Evolutionary conservation across 2,888 invertebrate species (phyloP), one percentile per base, ranked within the genome.

Genomic region (Ophion obscuratus): DNA sequence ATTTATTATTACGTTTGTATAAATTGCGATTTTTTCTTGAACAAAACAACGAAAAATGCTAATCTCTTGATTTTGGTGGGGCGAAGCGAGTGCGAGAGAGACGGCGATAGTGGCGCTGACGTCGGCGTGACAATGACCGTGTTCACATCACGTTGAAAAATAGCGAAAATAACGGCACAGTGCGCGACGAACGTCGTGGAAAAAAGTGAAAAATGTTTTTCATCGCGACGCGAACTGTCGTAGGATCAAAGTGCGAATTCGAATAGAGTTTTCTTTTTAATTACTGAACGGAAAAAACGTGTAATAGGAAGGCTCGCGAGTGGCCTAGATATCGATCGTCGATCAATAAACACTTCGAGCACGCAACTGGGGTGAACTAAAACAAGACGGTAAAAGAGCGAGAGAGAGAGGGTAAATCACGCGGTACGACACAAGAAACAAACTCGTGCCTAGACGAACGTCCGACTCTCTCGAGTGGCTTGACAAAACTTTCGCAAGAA

Each of bases 401-500:
- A 64, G 20, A 17, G 14, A 75, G n/a, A 11, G n/a, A 47, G n/a
- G 14, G 68, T 64, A 17, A 71, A 53, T 64, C 31, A 53, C 79
- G 61, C 27, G 66, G 27, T 47, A 10, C 62, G 77, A 74, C 20
- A 53, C 53, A 36, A 67, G 68, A 62, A 61, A 71, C 24, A 84
- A 44, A 40, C 61, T 64, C 53, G 71, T 57, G 67, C 27, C 11
- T 36, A 67, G n/a, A 40, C 64, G n/a, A 79, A 71, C 73, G 53
- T 36, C 17, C 57, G 66, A 84, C 74, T 80, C 47, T 62, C 47
- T 40, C 24, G 74, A 17, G 20, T 81, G 68, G 64, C 84, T 84
- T 77, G 81, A 74, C 81, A 71, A 7, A 71, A 76, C 73, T 83
- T 85, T 82, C 64, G 76, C 79, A 53, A 44, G 75, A 66, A 82